phyloP scores from a whole-genome alignment of 1,140 invertebrate species.

The Lasioglossum baleicum region DNA sequence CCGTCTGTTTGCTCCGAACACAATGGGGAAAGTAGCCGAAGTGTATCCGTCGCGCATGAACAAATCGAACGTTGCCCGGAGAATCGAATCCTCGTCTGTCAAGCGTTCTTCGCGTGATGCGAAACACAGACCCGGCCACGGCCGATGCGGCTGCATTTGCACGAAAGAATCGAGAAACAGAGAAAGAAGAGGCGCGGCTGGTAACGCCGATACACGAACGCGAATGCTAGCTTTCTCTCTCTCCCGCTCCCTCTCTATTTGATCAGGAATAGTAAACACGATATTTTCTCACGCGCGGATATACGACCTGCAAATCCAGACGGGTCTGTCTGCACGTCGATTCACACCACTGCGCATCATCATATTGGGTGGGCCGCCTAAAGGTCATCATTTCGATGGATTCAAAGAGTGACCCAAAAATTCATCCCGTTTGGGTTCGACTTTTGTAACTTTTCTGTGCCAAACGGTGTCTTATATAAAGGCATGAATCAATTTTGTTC shows the following conservation, averaged over 20 bases:
- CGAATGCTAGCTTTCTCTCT: too few species aligned
- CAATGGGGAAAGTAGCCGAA: conserved; percentile 23
- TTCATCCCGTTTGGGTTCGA: too few species aligned
- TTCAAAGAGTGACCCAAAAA: too few species aligned
- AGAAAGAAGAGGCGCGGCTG: conserved; percentile 13
- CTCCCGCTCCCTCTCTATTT: conserved; percentile 51
- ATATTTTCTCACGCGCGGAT: conserved; percentile 72
- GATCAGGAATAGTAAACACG: conserved; percentile 70
- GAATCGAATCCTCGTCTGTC: conserved; percentile 13
- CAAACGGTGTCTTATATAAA: too few species aligned
- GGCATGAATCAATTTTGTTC: too few species aligned
- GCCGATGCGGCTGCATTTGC: conserved; percentile 28
- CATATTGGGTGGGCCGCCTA: conserved; percentile 7
- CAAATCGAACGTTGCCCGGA: conserved; percentile 22
- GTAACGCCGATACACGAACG: conserved; percentile 40
- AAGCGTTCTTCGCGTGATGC: conserved; percentile 32
- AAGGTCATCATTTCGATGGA: not conserved
- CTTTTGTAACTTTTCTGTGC: too few species aligned
- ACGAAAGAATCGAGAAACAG: conserved; percentile 1
- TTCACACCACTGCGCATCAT: conserved; percentile 43
- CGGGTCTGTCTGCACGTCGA: conserved; percentile 8
- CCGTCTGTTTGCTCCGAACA: conserved; percentile 19
- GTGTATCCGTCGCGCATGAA: conserved; percentile 26
- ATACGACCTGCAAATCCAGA: conserved; percentile 46
- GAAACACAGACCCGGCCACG: conserved; percentile 11